phyloP scores from a whole-genome alignment of 2,888 invertebrate genomes.

The Dorcus parallelipipedus region DNA sequence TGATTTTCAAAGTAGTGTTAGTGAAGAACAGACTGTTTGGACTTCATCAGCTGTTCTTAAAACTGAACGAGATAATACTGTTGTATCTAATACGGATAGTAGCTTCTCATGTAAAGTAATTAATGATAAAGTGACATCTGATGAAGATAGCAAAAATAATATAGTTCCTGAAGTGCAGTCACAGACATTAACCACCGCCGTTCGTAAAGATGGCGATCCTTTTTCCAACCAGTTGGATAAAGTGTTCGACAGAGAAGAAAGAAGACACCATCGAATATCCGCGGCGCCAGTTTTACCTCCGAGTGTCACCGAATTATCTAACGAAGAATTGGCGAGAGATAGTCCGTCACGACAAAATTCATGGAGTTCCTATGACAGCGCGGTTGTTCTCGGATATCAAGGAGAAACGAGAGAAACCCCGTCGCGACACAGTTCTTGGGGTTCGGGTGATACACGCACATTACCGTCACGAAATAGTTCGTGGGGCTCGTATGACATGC shows the following conservation, averaged over 20 bases:
- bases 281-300: constrained; percentile 43
- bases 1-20: constrained; percentile 41
- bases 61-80: constrained; percentile 25
- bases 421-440: constrained; percentile 80
- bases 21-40: constrained; percentile 46
- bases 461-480: constrained; percentile 67
- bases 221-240: constrained; percentile 69
- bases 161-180: constrained; percentile 40
- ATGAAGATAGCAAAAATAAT: constrained; percentile 32
- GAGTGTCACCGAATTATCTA: constrained; percentile 35
- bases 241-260: constrained; percentile 67
- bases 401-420: constrained; percentile 57
- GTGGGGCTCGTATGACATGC: constrained; percentile 69
- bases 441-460: constrained; percentile 67
- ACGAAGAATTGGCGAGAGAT: constrained; percentile 43
- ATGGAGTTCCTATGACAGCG: constrained; percentile 76
- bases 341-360: constrained; percentile 69
- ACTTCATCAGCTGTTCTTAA: constrained; percentile 47
- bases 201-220: constrained; percentile 57
- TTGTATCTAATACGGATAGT: constrained; percentile 27
- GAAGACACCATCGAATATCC: constrained; percentile 45
- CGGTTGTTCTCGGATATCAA: constrained; percentile 60
- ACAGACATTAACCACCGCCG: constrained; percentile 51
- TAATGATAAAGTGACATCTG: constrained; percentile 33
- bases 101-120: constrained; percentile 1